Evolutionary conservation across 2,797 vertebrate species (phyloP).

Genomic region (Odontamblyopus rebecca): DNA sequence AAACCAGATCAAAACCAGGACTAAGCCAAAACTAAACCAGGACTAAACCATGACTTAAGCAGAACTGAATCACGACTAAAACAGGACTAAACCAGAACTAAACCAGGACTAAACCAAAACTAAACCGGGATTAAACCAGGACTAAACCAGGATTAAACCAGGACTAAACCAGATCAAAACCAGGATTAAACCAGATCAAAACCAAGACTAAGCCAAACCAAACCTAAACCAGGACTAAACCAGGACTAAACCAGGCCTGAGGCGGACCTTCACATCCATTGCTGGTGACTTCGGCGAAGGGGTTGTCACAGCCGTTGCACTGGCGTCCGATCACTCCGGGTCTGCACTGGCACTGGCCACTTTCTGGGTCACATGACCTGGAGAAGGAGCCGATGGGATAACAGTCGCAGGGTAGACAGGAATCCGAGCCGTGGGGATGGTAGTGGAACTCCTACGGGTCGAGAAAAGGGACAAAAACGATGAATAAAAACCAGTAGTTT

Average conservation of each 20-base stretch:
- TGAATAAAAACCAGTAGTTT: background rate
- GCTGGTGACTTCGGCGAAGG: constrained; percentile 95
- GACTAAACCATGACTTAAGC: no score
- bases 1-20: background rate
- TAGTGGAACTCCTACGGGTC: constrained; percentile 92
- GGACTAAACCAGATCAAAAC: background rate
- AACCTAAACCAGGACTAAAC: background rate
- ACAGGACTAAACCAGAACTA: background rate
- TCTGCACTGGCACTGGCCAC: constrained; percentile 90
- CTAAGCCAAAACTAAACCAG: background rate
- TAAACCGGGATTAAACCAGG: constrained; percentile 54
- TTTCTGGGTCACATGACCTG: constrained; percentile 89
- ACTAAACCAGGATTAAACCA: background rate
- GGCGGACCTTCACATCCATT: constrained; percentile 86
- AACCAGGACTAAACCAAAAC: no score
- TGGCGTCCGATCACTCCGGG: constrained; percentile 94
- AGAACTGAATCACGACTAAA: no score
- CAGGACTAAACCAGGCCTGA: background rate
- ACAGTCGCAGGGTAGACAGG: constrained; percentile 94
- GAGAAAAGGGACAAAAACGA: constrained; percentile 5
- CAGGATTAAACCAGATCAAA: background rate
- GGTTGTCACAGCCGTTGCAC: constrained; percentile 95
- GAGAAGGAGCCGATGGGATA: constrained; percentile 95
- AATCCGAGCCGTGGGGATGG: constrained; percentile 81
- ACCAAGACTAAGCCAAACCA: background rate